A percentile compares a stretch with the other conserved stretches of the same genome.
Conservation (phyloP, 2,113 vertebrate genomes). For the Hydrolagus affinis region DNA sequence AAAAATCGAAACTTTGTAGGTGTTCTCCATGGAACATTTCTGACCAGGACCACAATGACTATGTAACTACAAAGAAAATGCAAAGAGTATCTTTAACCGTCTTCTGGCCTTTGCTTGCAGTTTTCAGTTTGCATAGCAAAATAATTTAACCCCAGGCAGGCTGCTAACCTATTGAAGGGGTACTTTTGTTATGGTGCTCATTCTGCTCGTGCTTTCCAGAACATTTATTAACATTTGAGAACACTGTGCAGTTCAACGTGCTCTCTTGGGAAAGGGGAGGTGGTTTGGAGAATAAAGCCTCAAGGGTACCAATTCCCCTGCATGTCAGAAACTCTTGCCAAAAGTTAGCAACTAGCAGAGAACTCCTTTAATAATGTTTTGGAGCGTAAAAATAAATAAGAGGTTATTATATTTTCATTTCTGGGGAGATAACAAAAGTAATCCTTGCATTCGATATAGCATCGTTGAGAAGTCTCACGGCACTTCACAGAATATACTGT, state of each 20-base stretch:
- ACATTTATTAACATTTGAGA: not conserved
- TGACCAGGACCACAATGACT: constrained; percentile 38
- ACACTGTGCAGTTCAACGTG: not conserved
- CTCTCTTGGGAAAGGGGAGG: not conserved
- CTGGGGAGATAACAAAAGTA: not conserved
- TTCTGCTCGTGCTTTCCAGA: not conserved
- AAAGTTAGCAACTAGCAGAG: not conserved
- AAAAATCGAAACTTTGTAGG: constrained; percentile 45
- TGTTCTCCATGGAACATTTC: constrained; percentile 43
- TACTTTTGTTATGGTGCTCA: not conserved
- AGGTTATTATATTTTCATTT: not conserved
- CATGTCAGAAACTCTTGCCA: not conserved
- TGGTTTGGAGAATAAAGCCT: not conserved
- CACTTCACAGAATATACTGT: no score
- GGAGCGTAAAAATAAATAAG: not conserved
- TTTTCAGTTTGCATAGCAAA: constrained; percentile 35
- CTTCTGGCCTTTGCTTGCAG: constrained; percentile 38
- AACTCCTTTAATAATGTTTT: no score
- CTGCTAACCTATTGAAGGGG: constrained; percentile 13
- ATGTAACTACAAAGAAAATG: constrained; percentile 36
- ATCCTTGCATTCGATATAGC: not conserved
- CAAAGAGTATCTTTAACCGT: constrained; percentile 34
- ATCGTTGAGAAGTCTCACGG: no score
- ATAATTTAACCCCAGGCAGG: constrained; percentile 7
- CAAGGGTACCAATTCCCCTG: not conserved